Base-by-base conservation (phyloP, 2,113 vertebrate genomes). In the Brachypteracias leptosomus region DNA sequence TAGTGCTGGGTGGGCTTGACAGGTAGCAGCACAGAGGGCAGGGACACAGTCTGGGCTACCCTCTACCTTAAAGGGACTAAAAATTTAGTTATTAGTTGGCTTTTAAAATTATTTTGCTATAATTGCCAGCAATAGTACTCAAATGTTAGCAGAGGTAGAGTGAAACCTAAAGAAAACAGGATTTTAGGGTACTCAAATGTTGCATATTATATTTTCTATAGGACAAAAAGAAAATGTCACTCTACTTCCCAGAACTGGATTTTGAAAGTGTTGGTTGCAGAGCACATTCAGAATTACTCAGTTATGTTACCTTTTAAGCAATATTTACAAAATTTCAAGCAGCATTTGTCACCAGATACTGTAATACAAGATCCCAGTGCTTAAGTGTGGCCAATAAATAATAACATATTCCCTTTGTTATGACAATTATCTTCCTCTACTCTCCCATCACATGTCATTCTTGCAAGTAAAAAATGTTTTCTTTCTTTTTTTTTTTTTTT, bases 361-460 rank as follows among this genome's bases (percentile, higher is more conserved):
- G 19, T 96, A 97, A 97, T 97, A 92, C 96, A 90, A 80, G 79
- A 93, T 97, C 91, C 54, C 51, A 82, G 59, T 95, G 93, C 90
- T 91, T 89, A 87, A 93, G 76, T 94, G 76, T 95, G 97, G 92
- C 96, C 97, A 97, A 96, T 97, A 97, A 97, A 97, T 97, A 97
- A 97, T 96, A 96, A 97, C 94, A 97, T 74, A 96, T 85, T 97
- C 79, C 57, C 84, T 97, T 97, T 97, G 96, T 97, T 97, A 97
- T 97, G 96, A 97, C 97, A 97, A 96, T 96, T 93, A 96, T 92
- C 85, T 91, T 93, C 93, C 78, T 94, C 73, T 96, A 70, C 94
- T 96, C 93, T 95, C 94, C 85, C 94, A 96, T 97, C 93, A 96
- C 58, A 96, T 97, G 97, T 97, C 97, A 97, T 96, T 97, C 94